Evolutionary conservation across 2,888 invertebrate genomes (phyloP).

Genomic region (Mantis religiosa): DNA sequence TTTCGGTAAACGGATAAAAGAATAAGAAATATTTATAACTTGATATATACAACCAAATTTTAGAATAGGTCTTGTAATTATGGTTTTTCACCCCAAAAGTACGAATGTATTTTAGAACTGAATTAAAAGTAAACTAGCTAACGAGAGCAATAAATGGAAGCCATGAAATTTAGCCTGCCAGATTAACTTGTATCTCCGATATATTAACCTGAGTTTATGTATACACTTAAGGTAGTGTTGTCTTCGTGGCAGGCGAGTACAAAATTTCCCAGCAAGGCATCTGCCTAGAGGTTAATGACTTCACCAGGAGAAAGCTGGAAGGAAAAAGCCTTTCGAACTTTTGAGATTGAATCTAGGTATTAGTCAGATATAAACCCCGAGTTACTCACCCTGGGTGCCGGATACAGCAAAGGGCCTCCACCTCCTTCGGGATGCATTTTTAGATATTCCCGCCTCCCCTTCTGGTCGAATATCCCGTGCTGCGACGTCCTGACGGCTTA

Average conservation of each 20-base stretch:
- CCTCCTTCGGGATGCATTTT: constrained; percentile 24
- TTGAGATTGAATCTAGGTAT: neutral
- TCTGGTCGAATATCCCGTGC: neutral
- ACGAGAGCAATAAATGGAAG: too few relatives aligned
- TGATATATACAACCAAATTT: too few relatives aligned
- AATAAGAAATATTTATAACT: too few relatives aligned
- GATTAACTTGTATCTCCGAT: too few relatives aligned
- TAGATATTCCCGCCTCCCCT: neutral
- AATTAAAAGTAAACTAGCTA: too few relatives aligned
- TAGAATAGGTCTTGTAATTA: too few relatives aligned
- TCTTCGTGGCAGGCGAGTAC: neutral
- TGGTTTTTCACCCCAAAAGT: too few relatives aligned
- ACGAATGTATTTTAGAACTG: too few relatives aligned
- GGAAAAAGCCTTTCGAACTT: neutral
- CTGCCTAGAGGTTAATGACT: neutral
- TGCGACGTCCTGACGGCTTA: neutral
- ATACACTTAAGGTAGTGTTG: too few relatives aligned
- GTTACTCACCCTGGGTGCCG: constrained; percentile 20
- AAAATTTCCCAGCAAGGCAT: neutral
- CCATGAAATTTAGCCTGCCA: too few relatives aligned
- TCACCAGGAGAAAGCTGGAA: neutral
- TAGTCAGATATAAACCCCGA: neutral
- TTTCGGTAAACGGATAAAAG: too few relatives aligned
- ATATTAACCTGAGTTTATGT: too few relatives aligned
- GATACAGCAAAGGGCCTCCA: constrained; percentile 17